Percentiles rank a stretch among this genome's conserved stretches.
phyloP scores from a whole-genome alignment of 2,797 vertebrate species.

The Cossypha niveicapilla region DNA sequence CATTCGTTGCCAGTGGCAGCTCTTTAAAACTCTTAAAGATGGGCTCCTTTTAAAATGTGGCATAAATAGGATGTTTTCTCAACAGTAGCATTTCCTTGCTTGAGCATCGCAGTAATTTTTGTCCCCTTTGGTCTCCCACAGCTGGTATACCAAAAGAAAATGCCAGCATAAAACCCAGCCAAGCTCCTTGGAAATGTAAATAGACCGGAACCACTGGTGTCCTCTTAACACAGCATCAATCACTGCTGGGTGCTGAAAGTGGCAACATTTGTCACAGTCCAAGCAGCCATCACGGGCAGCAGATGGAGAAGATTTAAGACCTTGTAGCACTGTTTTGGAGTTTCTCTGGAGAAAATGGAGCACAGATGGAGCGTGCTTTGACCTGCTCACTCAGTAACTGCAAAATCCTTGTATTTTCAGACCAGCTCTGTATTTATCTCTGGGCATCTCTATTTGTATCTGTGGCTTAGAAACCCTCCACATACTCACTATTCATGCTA shows the following conservation, averaged over 20 bases:
- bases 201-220: constrained; percentile 45
- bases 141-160: constrained; percentile 45
- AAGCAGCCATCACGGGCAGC: not conserved
- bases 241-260: constrained; percentile 18
- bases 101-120: constrained; percentile 11
- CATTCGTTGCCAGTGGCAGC: constrained; percentile 38
- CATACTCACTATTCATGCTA: not conserved
- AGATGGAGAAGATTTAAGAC: constrained; percentile 21
- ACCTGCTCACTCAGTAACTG: not conserved
- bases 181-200: constrained; percentile 54
- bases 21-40: constrained; percentile 43
- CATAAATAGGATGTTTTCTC: constrained; percentile 63
- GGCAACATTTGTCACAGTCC: not conserved
- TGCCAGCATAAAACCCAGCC: constrained; percentile 25
- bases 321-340: not conserved
- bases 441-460: not conserved
- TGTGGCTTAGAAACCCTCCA: not conserved
- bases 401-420: not conserved
- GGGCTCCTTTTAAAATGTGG: constrained; percentile 32
- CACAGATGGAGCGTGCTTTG: not conserved
- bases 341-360: not conserved
- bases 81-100: constrained; percentile 52
- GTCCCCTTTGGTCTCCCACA: constrained; percentile 55
- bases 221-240: constrained; percentile 34
- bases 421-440: not conserved